phyloP scores from a whole-genome alignment of 2,797 vertebrate species.

The Champsocephalus esox region DNA sequence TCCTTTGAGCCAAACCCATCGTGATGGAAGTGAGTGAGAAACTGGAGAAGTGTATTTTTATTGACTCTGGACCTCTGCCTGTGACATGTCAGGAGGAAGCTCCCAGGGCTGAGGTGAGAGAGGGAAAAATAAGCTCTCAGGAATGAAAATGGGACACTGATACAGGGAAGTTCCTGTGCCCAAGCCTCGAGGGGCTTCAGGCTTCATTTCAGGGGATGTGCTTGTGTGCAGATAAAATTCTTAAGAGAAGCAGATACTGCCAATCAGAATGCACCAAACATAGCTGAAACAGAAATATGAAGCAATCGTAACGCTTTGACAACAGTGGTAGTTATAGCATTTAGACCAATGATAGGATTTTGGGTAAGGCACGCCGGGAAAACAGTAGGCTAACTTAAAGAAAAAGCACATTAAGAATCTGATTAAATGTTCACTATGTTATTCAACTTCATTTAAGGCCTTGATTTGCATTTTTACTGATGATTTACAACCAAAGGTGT shows the following conservation, averaged over 20 bases:
- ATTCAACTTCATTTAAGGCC: background rate
- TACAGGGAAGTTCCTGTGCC: constrained; percentile 66
- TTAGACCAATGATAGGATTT: background rate
- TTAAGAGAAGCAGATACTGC: constrained; percentile 8
- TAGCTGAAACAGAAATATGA: background rate
- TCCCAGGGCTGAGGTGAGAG: constrained; percentile 57
- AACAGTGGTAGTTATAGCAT: background rate
- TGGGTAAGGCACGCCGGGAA: background rate
- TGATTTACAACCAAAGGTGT: no score
- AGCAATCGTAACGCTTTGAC: background rate
- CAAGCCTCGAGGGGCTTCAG: constrained; percentile 51
- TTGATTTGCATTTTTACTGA: background rate
- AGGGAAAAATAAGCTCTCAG: constrained; percentile 51
- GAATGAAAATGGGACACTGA: constrained; percentile 66
- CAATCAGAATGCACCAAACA: background rate
- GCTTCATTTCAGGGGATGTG: constrained; percentile 39
- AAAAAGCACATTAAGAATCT: no score
- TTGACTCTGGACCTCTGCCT: constrained; percentile 59
- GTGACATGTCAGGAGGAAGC: constrained; percentile 62
- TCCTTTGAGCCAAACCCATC: constrained; percentile 13
- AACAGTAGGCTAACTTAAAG: background rate
- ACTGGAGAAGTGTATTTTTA: constrained; percentile 62
- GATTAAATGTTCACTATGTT: no score
- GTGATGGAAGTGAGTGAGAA: constrained; percentile 46
- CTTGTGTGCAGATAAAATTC: constrained; percentile 4